Evolutionary conservation across 2,113 vertebrate species (phyloP), one percentile per base, ranked within the genome.

Genomic region (Setophaga coronata): DNA sequence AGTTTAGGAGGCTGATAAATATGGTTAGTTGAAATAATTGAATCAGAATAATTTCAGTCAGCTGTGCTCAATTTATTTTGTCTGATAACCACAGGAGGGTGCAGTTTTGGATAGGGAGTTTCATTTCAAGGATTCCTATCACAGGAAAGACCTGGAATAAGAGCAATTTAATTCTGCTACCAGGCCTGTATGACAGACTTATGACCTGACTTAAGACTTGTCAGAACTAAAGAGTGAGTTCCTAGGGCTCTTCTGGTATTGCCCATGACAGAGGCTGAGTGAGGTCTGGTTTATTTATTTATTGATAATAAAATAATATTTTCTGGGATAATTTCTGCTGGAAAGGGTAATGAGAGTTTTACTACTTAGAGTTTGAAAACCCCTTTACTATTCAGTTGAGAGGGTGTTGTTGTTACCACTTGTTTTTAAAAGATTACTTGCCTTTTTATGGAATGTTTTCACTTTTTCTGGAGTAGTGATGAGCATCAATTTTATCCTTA

Each of bases 1-100:
- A 94, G 84, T 96, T 96, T 92, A 93, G 94, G 90, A 91, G 84
- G 58, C 85, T 93, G 93, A 96, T 96, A 95, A 95, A 96, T 96
- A 78, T 48, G 85, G 78, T 96, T 95, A 96, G 89, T 95, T 90
- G 87, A 88, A 94, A 51, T 96, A 97, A 97, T 94, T 96, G 79
- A 93, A 95, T 96, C 87, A 80, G 92, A 94, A 80, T 96, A 66
- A 96, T 94, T 93, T 94, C 84, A 58, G 70, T 95, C 74, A 85
- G 62, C 93, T 96, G 71, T 80, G 66, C 50, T 90, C 58, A 53
- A 61, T 93, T 84, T 91, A 40, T 91, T 95, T 95, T 91, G 67
- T 80, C 33, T 4, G 3, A 42, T 94, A 95, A 95, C 95, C 95
- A 77, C 91, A 96, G 81, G 91, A 95, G 93, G 95, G 91, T 91